A percentile compares a stretch with the other conserved stretches of the same genome.
Evolutionary conservation across 2,113 vertebrate species (phyloP).

Genomic region (Enhydra lutris): DNA sequence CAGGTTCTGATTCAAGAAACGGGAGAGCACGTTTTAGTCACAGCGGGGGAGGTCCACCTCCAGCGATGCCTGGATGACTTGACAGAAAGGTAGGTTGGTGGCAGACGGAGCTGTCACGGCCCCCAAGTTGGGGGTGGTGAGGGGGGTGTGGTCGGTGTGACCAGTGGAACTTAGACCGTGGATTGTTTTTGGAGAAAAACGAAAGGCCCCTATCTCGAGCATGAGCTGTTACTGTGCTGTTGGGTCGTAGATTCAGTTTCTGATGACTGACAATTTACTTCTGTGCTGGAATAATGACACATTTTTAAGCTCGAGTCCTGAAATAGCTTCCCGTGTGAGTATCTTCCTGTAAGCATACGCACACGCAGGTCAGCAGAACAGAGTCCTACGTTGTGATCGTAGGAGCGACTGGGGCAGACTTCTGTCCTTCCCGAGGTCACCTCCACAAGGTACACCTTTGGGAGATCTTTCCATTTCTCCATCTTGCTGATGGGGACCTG

Average conservation of each 20-base stretch:
- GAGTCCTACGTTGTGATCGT: not conserved
- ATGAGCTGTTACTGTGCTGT: not conserved
- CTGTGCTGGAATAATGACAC: not conserved
- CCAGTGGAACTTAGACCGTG: constrained; percentile 25
- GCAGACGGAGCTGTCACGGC: not conserved
- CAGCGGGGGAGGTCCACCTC: constrained; percentile 97
- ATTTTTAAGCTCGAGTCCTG: constrained; percentile 23
- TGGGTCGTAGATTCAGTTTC: constrained; percentile 51
- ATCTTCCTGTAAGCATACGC: not conserved
- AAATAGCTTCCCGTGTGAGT: not conserved
- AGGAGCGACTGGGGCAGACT: not conserved
- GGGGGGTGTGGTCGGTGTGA: not conserved
- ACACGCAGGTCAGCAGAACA: not conserved
- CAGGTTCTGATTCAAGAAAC: constrained; percentile 97
- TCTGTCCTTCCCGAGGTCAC: not conserved
- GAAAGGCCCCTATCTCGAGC: not conserved
- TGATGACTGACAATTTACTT: constrained; percentile 55
- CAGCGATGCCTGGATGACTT: constrained; percentile 98
- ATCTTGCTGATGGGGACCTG: not conserved
- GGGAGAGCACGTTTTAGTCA: constrained; percentile 96
- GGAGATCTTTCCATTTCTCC: not conserved
- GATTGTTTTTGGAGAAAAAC: constrained; percentile 64
- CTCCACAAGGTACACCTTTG: not conserved
- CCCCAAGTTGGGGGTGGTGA: not conserved
- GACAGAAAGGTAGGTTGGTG: constrained; percentile 86